phyloP scores from a whole-genome alignment of 2,888 invertebrate genomes.

The Lacanobia wlatinum region DNA sequence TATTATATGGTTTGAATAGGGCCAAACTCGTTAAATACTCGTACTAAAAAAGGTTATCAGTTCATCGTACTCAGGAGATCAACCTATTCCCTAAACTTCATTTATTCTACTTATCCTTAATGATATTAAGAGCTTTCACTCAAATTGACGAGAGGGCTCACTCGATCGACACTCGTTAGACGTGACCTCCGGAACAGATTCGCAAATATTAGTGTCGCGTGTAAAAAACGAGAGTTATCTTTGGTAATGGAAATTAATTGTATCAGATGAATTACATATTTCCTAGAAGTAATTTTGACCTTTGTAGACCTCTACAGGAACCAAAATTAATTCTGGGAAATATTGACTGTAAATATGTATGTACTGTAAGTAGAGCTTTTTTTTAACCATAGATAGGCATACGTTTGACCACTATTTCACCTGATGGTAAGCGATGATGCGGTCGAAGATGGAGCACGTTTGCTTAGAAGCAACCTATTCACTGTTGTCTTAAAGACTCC shows the following conservation, averaged over 20 bases:
- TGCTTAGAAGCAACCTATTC: too few species aligned
- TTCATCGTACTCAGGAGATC: slow-evolving; percentile 11
- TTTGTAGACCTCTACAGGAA: too few species aligned
- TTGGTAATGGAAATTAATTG: neutral
- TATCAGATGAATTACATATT: neutral
- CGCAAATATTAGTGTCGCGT: neutral
- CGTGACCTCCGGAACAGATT: neutral
- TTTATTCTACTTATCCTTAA: slow-evolving; percentile 21
- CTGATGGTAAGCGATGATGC: too few species aligned
- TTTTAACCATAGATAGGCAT: too few species aligned
- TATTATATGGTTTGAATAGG: too few species aligned
- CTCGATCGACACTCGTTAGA: slow-evolving; percentile 12
- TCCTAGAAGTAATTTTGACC: neutral
- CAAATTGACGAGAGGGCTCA: neutral
- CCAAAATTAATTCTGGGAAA: too few species aligned
- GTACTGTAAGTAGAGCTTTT: too few species aligned
- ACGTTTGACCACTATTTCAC: too few species aligned
- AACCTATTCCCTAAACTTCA: slow-evolving; percentile 7
- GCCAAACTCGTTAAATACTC: neutral
- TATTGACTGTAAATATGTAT: too few species aligned
- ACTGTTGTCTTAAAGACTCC: too few species aligned
- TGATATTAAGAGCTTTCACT: slow-evolving; percentile 8
- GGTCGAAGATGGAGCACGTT: too few species aligned
- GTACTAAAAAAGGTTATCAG: slow-evolving; percentile 24
- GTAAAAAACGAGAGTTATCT: neutral